A percentile compares a stretch with the other conserved stretches of the same genome.
Evolutionary conservation across 2,113 vertebrate species (phyloP).

Genomic region (Pimephales promelas): DNA sequence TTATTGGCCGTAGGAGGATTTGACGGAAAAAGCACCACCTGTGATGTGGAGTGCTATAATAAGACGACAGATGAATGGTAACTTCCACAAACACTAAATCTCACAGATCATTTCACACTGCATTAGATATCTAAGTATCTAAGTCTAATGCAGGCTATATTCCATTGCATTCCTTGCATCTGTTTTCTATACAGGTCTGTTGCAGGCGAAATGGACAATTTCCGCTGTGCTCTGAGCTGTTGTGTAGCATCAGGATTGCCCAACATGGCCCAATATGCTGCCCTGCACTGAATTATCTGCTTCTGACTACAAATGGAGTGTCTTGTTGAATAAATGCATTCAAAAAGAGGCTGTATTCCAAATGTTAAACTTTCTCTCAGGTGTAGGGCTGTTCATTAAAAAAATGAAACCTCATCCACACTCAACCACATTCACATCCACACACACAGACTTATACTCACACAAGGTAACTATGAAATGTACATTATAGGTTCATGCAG

Average conservation of each 20-base stretch:
- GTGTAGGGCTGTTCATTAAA: too few relatives aligned
- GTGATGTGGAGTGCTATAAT: slow-evolving; percentile 37
- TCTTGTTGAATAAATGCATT: too few relatives aligned
- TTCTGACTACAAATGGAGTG: too few relatives aligned
- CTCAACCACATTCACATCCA: too few relatives aligned
- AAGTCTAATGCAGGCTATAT: not conserved
- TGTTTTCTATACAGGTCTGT: slow-evolving; percentile 72
- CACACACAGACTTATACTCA: too few relatives aligned
- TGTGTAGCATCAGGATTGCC: slow-evolving; percentile 77
- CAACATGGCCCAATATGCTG: slow-evolving; percentile 74
- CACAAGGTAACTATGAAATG: too few relatives aligned
- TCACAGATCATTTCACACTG: not conserved
- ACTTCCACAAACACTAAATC: not conserved
- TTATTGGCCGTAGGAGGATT: slow-evolving; percentile 65
- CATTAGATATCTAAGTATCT: not conserved
- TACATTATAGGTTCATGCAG: too few relatives aligned
- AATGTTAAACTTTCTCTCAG: too few relatives aligned
- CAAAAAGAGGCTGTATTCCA: too few relatives aligned
- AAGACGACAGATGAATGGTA: too few relatives aligned
- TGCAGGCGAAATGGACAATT: slow-evolving; percentile 70
- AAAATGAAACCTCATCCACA: too few relatives aligned
- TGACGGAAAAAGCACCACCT: slow-evolving; percentile 45
- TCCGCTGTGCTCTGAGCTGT: slow-evolving; percentile 83
- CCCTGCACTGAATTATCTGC: too few relatives aligned
- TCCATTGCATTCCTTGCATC: not conserved